Conservation (phyloP, 2,113 vertebrate genomes). For the Peromyscus polionotus region DNA sequence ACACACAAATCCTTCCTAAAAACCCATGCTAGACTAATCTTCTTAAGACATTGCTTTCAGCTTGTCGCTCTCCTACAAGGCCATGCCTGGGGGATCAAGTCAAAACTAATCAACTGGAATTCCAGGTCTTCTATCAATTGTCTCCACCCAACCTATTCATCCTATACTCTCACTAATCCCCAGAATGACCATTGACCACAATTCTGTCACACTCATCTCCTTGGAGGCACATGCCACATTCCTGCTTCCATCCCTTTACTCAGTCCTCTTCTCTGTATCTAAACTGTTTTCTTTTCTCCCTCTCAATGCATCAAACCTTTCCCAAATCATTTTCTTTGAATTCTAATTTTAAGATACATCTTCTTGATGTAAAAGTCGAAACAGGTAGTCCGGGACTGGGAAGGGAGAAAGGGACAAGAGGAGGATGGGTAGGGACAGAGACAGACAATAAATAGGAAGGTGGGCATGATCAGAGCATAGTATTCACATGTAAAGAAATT, state of each 20-base stretch:
- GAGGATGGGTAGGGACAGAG: not conserved
- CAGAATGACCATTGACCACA: not conserved
- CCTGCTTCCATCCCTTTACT: not conserved
- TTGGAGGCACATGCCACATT: constrained; percentile 31
- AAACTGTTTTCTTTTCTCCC: constrained; percentile 1
- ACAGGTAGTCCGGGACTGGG: not conserved
- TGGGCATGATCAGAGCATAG: not conserved
- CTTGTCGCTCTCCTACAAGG: constrained; percentile 12
- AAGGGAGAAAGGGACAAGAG: not conserved
- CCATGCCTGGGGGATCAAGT: constrained; percentile 46
- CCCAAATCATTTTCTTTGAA: constrained; percentile 25
- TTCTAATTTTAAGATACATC: not conserved
- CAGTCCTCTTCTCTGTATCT: not conserved
- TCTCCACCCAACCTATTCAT: constrained; percentile 45
- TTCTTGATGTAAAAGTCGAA: not conserved
- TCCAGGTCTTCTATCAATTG: constrained; percentile 51
- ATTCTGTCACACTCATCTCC: constrained; percentile 2
- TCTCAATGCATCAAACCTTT: not conserved
- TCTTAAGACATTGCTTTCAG: constrained; percentile 58
- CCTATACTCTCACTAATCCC: not conserved
- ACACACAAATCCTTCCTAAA: constrained; percentile 65
- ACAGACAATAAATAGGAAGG: not conserved
- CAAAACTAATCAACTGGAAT: constrained; percentile 62
- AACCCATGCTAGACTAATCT: constrained; percentile 45
- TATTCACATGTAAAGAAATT: not conserved